Percentiles rank a stretch among this genome's conserved stretches.
These are phyloP conservation scores for Colostygia pectinataria DNA, from an alignment of 2,888 invertebrate genomes.

Conservation along the genomic window DNA sequence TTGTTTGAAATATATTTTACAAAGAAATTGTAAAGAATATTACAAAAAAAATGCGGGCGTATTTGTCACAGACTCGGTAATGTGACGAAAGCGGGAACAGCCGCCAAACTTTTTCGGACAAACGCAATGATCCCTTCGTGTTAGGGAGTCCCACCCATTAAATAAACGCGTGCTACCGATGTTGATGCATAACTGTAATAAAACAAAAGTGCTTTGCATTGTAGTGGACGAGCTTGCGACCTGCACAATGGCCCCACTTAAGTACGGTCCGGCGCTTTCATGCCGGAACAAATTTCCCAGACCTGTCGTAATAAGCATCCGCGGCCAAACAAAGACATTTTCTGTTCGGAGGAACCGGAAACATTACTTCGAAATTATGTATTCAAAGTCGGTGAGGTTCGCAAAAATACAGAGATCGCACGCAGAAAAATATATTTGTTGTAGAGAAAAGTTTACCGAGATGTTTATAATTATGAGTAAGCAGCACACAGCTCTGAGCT, in stretches of 20 bases:
- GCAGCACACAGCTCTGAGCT: conserved; percentile 12
- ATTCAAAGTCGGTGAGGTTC: conserved; percentile 54
- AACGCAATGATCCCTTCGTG: conserved; percentile 44
- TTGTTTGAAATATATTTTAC: conserved; percentile 15
- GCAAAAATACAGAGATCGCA: conserved; percentile 42
- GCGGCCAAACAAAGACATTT: conserved; percentile 73
- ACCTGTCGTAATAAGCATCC: conserved; percentile 72
- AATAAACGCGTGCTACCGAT: conserved; percentile 64
- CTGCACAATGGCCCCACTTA: conserved; percentile 70
- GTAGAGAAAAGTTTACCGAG: not conserved
- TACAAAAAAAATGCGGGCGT: conserved; percentile 6
- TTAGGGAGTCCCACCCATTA: conserved; percentile 60
- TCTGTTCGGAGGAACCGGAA: conserved; percentile 63
- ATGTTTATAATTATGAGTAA: conserved; percentile 16
- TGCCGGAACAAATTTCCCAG: conserved; percentile 66
- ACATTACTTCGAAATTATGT: conserved; percentile 64
- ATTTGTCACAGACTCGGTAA: conserved; percentile 11
- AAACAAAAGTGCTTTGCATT: conserved; percentile 72
- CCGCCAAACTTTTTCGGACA: conserved; percentile 34
- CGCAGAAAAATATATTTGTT: conserved; percentile 30
- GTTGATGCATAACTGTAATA: conserved; percentile 69
- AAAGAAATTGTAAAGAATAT: conserved; percentile 15
- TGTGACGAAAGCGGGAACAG: conserved; percentile 14
- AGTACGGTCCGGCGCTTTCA: conserved; percentile 71
- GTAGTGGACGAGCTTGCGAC: conserved; percentile 51